Percentiles rank a stretch among this genome's conserved stretches.
These are phyloP conservation scores for Augochlora pura DNA, from an alignment of 1,140 invertebrate species.

Conservation along the genomic window DNA sequence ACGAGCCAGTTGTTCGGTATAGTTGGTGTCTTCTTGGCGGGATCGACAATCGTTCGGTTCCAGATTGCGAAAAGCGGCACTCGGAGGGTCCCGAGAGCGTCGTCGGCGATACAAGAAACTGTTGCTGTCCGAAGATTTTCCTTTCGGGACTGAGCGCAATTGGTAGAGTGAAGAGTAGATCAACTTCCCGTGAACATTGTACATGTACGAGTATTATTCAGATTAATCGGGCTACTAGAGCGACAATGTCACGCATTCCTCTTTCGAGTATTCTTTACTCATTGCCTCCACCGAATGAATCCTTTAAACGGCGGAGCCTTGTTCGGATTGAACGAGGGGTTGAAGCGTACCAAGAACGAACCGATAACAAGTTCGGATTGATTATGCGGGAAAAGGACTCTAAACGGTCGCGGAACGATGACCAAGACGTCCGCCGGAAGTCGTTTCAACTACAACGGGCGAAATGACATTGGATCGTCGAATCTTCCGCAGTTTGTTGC, in stretches of 20 bases:
- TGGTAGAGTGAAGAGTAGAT: slow-evolving; percentile 36
- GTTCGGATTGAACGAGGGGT: slow-evolving; percentile 3
- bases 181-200: slow-evolving; percentile 23
- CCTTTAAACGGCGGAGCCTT: not conserved
- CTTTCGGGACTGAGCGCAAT: slow-evolving; percentile 4
- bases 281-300: not conserved
- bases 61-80: not conserved
- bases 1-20: not conserved
- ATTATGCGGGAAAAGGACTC: slow-evolving; percentile 4
- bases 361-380: slow-evolving; percentile 23
- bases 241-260: slow-evolving; percentile 9
- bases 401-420: slow-evolving; percentile 9
- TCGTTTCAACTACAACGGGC: not conserved
- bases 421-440: not conserved
- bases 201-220: slow-evolving; percentile 20
- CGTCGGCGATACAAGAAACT: not conserved
- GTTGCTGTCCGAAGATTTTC: not conserved
- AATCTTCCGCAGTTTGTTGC: not conserved
- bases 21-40: not conserved
- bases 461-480: not conserved
- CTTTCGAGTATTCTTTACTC: slow-evolving; percentile 6
- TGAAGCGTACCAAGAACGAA: not conserved
- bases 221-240: slow-evolving; percentile 22
- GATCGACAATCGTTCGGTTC: not conserved
- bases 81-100: not conserved